A percentile compares a stretch with the other conserved stretches of the same genome.
These are phyloP conservation scores for Bos javanicus DNA, from an alignment of 2,113 vertebrate genomes.

Conservation along the genomic window DNA sequence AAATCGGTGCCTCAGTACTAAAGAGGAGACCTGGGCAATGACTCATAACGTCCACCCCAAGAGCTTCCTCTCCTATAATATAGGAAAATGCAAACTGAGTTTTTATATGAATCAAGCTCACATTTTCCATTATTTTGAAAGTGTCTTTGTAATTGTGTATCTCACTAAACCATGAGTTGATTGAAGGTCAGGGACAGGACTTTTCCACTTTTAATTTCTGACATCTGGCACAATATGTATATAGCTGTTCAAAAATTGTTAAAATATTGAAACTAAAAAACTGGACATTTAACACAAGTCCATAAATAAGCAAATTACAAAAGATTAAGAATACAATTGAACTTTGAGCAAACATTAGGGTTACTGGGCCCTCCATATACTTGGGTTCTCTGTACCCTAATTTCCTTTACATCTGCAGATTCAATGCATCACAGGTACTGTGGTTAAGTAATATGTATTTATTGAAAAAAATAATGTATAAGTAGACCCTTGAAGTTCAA, in stretches of 20 bases:
- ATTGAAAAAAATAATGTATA: neutral
- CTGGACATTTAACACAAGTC: neutral
- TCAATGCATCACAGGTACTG: neutral
- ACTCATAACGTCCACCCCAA: neutral
- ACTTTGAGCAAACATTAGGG: neutral
- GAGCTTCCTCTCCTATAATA: neutral
- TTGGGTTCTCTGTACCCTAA: neutral
- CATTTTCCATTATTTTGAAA: neutral
- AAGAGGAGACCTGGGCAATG: neutral
- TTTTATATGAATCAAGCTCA: neutral
- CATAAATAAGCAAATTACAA: neutral
- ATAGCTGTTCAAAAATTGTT: neutral
- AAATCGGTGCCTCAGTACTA: neutral
- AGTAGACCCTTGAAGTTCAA: neutral
- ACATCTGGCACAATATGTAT: neutral
- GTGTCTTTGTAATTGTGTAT: neutral
- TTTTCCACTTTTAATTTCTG: neutral
- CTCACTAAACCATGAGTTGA: neutral
- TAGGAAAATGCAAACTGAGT: neutral
- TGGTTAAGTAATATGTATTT: neutral
- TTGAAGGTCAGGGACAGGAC: neutral
- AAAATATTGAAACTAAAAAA: neutral
- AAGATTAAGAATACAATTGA: neutral
- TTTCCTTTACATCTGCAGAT: neutral
- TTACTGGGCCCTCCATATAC: neutral